Conservation (phyloP, 2,888 invertebrate species). For the Luffia ferchaultella region DNA sequence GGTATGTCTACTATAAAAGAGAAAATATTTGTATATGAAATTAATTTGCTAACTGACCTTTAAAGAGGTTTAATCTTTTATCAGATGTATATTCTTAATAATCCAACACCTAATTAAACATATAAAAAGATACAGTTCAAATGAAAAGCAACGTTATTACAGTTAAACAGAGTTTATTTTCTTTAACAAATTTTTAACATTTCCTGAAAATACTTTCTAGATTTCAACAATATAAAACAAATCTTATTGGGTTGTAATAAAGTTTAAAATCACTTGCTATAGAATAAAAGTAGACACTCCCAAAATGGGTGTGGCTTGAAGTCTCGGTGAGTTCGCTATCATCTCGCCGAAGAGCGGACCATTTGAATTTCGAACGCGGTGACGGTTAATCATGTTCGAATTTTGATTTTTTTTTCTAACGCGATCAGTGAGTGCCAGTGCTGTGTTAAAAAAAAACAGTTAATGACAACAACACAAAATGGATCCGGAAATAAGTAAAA, state of each 20-base stretch:
- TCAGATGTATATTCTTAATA: background rate
- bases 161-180: background rate
- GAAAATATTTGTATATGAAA: too few species aligned
- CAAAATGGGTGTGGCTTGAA: background rate
- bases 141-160: background rate
- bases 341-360: background rate
- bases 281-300: background rate
- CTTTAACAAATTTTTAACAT: background rate
- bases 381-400: background rate
- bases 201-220: background rate
- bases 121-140: background rate
- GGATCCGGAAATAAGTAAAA: slow-evolving; percentile 53
- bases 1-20: too few species aligned
- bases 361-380: background rate
- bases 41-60: background rate
- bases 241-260: background rate
- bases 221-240: background rate
- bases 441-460: background rate
- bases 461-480: slow-evolving; percentile 18
- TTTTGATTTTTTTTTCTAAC: background rate
- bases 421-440: background rate
- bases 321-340: background rate
- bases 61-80: background rate
- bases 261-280: background rate
- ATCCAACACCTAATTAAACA: background rate